phyloP scores from a whole-genome alignment of 2,113 vertebrate species.

The Scophthalmus maximus region DNA sequence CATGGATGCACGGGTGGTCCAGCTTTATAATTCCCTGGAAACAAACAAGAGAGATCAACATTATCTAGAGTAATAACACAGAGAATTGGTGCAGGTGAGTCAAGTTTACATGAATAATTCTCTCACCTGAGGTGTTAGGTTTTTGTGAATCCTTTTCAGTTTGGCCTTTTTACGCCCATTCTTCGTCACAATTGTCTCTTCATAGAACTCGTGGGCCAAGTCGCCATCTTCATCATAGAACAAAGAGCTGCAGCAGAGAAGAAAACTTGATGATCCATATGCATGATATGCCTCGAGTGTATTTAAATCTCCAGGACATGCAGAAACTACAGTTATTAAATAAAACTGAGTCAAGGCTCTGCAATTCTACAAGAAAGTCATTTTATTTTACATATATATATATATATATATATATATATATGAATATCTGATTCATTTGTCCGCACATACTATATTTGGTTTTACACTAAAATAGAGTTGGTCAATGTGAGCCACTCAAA shows the following conservation, averaged over 20 bases:
- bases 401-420: too few species aligned
- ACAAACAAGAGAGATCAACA: constrained; percentile 23
- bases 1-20: constrained; percentile 95
- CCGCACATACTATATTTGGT: not conserved
- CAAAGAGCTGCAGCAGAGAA: constrained; percentile 87
- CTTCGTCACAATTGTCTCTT: constrained; percentile 97
- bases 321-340: not conserved
- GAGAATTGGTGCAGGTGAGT: not conserved
- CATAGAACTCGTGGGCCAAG: constrained; percentile 98
- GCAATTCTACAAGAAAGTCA: not conserved
- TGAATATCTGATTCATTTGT: too few species aligned
- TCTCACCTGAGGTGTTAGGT: constrained; percentile 96
- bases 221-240: constrained; percentile 98
- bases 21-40: constrained; percentile 94
- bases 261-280: not conserved
- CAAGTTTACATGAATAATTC: not conserved
- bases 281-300: not conserved
- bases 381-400: too few species aligned
- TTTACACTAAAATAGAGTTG: too few species aligned
- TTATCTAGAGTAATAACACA: not conserved
- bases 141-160: constrained; percentile 95
- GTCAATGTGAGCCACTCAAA: too few species aligned
- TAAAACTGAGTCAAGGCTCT: too few species aligned
- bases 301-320: not conserved
- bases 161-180: constrained; percentile 96